Percentiles rank a stretch among this genome's conserved stretches.
phyloP scores from a whole-genome alignment of 2,113 vertebrate genomes.

The Scomber colias region DNA sequence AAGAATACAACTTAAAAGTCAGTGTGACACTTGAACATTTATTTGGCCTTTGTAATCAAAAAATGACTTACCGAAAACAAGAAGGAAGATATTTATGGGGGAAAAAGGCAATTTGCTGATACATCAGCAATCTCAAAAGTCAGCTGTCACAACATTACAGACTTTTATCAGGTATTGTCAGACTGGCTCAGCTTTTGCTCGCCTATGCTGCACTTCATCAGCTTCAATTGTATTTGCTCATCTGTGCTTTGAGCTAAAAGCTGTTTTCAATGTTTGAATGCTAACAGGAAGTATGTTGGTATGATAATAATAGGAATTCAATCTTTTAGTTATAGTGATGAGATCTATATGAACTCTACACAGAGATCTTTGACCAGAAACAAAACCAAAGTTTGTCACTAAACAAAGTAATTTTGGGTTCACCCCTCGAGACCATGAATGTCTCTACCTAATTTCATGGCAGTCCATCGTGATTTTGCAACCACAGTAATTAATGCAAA shows the following conservation, averaged over 20 bases:
- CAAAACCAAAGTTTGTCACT: neutral
- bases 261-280: neutral
- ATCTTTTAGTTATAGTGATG: neutral
- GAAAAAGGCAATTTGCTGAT: neutral
- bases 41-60: neutral
- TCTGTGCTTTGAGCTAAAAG: neutral
- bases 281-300: neutral
- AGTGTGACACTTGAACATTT: neutral
- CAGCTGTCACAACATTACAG: neutral
- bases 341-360: neutral
- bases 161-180: no score
- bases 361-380: neutral
- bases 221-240: neutral
- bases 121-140: neutral
- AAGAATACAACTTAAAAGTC: neutral
- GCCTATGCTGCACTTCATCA: neutral
- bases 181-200: neutral
- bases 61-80: slow-evolving; percentile 8
- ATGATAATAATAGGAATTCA: slow-evolving; percentile 3
- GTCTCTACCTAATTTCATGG: neutral
- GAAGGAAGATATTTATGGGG: neutral
- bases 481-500: no score
- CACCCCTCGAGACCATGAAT: neutral
- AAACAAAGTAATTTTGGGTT: neutral
- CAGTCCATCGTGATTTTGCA: neutral